Base-by-base conservation (phyloP, 2,797 vertebrate species). In the Acanthurus lineatus region DNA sequence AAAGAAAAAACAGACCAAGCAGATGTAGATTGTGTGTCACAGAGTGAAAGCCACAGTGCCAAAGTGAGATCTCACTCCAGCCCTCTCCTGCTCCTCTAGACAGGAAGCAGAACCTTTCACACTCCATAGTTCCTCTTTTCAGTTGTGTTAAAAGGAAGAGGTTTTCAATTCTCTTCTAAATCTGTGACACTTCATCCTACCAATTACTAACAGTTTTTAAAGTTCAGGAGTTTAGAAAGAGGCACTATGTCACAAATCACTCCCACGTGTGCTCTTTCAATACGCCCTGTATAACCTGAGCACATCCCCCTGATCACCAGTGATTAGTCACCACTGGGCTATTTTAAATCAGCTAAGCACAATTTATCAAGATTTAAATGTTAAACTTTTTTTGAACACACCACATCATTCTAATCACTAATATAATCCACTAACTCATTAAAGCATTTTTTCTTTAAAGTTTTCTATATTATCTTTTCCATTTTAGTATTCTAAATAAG, bases 11-110 rank as follows among this genome's bases (percentile, higher is more conserved):
- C 22, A n/a, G 2, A 4, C 28, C 28, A n/a, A 47, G 22, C 19
- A n/a, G 25, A 51, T 10, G 32, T 17, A 45, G 11, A 42, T 44
- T 7, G 25, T 6, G 15, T 49, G 25, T 11, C 53, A 56, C 47
- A 22, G 52, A 28, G 73, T 9, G 51, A 1, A 14, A 19, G 16
- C 2, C 38, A 7, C 44, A 12, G 10, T 16, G 11, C 15, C 38
- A 32, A 72, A 83, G 22, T 66, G 63, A 85, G 77, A 81, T 56
- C 25, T 44, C 40, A 38, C 40, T 17, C n/a, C 8, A 38, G 20
- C 3, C 3, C 2, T 38, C 3, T 6, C 2, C 48, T 32, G 1
- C 40, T 60, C 22, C 49, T 20, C 6, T 25, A 15, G 17, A 52
- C 42, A 38, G 35, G 19, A 54, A 63, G 10, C 22, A 15, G 4